These are phyloP conservation scores for Rhorus exstirpatorius DNA, from an alignment of 2,888 invertebrate genomes.

Conservation along the genomic window DNA sequence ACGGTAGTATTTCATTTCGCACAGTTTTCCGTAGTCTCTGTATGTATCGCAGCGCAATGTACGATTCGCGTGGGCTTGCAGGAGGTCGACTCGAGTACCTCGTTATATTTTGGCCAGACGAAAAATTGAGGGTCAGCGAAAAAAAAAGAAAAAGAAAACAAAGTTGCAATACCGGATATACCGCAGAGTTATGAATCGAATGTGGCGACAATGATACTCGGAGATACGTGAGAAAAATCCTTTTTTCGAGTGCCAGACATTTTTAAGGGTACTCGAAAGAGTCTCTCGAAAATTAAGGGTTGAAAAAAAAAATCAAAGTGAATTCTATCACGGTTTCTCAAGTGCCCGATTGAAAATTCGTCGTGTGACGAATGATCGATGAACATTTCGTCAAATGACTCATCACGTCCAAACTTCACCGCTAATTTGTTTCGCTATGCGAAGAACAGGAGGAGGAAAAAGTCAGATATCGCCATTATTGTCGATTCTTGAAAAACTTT, in stretches of 20 bases:
- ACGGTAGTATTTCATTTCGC: too few relatives aligned
- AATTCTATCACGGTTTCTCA: too few relatives aligned
- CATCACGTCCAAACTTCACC: too few relatives aligned
- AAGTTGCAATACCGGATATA: neutral
- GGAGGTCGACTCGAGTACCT: conserved; percentile 17
- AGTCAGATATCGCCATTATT: conserved; percentile 9
- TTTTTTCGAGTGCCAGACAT: neutral
- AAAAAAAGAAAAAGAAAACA: conserved; percentile 3
- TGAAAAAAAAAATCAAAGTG: too few relatives aligned
- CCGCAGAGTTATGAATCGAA: neutral
- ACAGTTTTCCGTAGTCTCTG: neutral
- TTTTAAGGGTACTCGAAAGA: too few relatives aligned
- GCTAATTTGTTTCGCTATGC: too few relatives aligned
- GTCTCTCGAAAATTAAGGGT: too few relatives aligned
- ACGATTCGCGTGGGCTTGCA: neutral
- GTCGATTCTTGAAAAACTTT: conserved; percentile 9
- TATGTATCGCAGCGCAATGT: neutral
- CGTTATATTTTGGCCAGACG: neutral
- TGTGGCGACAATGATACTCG: conserved; percentile 3
- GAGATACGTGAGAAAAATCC: conserved; percentile 6
- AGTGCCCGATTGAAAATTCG: too few relatives aligned
- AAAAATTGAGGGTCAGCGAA: neutral
- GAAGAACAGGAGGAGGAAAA: too few relatives aligned
- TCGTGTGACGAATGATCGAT: too few relatives aligned
- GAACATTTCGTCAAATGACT: too few relatives aligned